These are phyloP conservation scores for Corynorhinus townsendii DNA, from an alignment of 2,113 vertebrate species.

Conservation along the genomic window DNA sequence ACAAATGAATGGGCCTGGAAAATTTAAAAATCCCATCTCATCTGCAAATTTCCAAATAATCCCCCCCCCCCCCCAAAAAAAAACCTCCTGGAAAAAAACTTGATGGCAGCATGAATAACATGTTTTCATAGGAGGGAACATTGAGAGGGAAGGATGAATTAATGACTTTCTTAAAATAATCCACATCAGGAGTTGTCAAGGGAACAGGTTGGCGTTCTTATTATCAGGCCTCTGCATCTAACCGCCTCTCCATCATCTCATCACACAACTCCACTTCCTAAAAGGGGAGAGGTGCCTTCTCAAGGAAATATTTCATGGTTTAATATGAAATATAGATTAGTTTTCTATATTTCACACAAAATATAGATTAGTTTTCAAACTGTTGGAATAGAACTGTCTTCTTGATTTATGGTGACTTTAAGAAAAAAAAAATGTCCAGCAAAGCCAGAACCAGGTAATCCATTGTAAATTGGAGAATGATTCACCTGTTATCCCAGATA, in stretches of 20 bases:
- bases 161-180: conserved; percentile 15
- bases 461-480: not conserved
- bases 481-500: not conserved
- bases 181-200: not conserved
- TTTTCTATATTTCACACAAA: not conserved
- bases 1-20: no score
- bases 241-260: not conserved
- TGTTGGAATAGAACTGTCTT: not conserved
- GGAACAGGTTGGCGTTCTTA: not conserved
- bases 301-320: not conserved
- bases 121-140: not conserved
- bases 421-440: not conserved
- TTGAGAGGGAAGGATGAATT: not conserved
- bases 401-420: not conserved
- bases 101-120: not conserved
- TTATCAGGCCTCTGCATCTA: not conserved
- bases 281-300: not conserved
- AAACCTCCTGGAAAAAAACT: not conserved
- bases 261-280: not conserved
- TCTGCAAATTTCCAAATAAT: no score
- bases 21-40: not conserved
- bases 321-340: not conserved
- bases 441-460: not conserved
- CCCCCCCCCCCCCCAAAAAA: no score
- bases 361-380: not conserved